A percentile compares a stretch with the other conserved stretches of the same genome.
These are phyloP conservation scores for Buceros bicornis DNA, from an alignment of 2,797 vertebrate genomes.

Conservation along the genomic window DNA sequence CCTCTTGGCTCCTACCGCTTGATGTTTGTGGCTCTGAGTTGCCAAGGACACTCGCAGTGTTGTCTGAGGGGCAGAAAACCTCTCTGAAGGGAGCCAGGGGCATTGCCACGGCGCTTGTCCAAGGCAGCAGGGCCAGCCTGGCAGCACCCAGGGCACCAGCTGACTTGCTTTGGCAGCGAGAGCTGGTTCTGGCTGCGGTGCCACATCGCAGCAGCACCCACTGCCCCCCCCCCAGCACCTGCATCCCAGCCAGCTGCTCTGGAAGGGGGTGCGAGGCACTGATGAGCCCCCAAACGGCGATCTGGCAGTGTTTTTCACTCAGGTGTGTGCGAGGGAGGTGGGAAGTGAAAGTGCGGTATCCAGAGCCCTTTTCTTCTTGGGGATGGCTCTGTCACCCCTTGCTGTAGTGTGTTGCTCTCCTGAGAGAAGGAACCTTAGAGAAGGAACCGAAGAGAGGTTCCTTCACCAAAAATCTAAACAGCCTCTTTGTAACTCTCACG, in stretches of 20 bases:
- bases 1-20: not conserved
- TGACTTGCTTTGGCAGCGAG: fast-evolving
- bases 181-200: not conserved
- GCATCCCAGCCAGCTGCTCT: not conserved
- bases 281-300: not conserved
- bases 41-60: constrained; percentile 29
- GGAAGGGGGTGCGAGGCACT: fast-evolving
- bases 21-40: constrained; percentile 43
- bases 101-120: not conserved
- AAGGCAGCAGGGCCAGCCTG: fast-evolving
- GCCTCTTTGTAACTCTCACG: not conserved
- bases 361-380: not conserved
- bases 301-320: not conserved
- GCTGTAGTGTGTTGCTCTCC: fast-evolving
- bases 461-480: not conserved
- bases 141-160: not conserved
- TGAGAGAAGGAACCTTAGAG: not conserved
- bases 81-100: not conserved
- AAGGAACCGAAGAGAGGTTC: not conserved
- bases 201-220: not conserved
- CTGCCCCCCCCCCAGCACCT: not conserved
- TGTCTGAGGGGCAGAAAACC: not conserved
- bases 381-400: fast-evolving
- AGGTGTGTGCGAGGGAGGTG: fast-evolving
- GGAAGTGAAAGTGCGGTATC: not conserved